Conservation (phyloP, 2,797 vertebrate genomes). For the Rhynchonycteris naso region DNA sequence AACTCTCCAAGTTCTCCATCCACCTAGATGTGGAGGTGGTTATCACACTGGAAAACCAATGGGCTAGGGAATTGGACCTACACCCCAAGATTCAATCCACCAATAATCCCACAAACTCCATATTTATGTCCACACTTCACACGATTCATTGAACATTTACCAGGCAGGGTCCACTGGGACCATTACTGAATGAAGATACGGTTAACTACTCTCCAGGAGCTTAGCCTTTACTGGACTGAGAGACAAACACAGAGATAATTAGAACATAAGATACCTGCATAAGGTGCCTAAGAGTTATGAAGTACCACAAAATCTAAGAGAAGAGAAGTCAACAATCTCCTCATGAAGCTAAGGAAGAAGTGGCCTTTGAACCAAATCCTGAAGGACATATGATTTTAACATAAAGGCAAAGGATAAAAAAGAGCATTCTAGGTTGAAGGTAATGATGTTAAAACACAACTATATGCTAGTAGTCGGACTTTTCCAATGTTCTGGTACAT, state of each 20-base stretch:
- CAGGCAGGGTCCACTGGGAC: not conserved
- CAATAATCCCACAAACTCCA: not conserved
- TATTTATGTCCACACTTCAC: not conserved
- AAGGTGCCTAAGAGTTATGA: not conserved
- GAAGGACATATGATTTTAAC: not conserved
- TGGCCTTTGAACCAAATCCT: slow-evolving; percentile 20
- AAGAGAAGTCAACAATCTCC: not conserved
- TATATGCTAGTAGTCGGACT: not conserved
- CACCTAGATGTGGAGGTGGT: not conserved
- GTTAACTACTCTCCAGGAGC: not conserved
- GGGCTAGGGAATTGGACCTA: not conserved
- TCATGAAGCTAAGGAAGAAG: not conserved
- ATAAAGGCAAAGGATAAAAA: not conserved
- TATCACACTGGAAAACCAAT: not conserved
- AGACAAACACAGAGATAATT: not conserved
- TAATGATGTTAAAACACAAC: not conserved
- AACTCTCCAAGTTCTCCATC: slow-evolving; percentile 2
- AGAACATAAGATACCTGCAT: not conserved
- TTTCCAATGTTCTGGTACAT: not conserved
- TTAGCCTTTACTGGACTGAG: not conserved
- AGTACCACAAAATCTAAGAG: not conserved
- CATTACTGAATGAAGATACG: not conserved
- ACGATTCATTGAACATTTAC: not conserved
- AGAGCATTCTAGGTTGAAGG: not conserved
- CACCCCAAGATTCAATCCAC: not conserved